phyloP scores from a whole-genome alignment of 2,888 invertebrate species.

The Julus scandinavius region DNA sequence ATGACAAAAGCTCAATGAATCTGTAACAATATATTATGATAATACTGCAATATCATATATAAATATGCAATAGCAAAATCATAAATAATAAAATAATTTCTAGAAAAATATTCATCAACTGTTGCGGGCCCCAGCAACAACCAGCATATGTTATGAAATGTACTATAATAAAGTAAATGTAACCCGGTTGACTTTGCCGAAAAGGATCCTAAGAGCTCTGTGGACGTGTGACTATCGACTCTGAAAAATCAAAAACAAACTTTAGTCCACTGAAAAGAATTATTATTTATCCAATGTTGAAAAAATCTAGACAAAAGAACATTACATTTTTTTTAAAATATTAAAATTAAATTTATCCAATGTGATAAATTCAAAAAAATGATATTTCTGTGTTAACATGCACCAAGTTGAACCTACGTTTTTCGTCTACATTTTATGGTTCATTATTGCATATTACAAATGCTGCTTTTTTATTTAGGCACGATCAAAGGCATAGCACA shows the following conservation, averaged over 20 bases:
- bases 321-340: no score
- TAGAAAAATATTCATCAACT: neutral
- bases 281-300: neutral
- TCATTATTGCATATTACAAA: no score
- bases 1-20: neutral
- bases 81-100: constrained; percentile 7
- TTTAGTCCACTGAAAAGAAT: neutral
- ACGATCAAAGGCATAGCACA: constrained; percentile 35
- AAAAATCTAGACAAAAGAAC: no score
- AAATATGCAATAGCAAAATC: neutral
- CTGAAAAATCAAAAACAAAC: constrained; percentile 49
- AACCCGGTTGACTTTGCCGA: constrained; percentile 54
- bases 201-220: constrained; percentile 57
- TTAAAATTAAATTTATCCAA: no score
- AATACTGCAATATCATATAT: neutral
- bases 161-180: constrained; percentile 53
- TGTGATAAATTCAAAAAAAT: no score
- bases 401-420: no score
- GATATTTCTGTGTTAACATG: no score
- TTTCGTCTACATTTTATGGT: no score
- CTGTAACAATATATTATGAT: neutral
- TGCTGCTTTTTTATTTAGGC: constrained; percentile 36
- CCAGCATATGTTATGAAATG: constrained; percentile 56
- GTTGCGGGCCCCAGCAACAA: constrained; percentile 54
- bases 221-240: constrained; percentile 56